A percentile compares a stretch with the other conserved stretches of the same genome.
Evolutionary conservation across 2,113 vertebrate species (phyloP).

Genomic region (Pardalotus punctatus): DNA sequence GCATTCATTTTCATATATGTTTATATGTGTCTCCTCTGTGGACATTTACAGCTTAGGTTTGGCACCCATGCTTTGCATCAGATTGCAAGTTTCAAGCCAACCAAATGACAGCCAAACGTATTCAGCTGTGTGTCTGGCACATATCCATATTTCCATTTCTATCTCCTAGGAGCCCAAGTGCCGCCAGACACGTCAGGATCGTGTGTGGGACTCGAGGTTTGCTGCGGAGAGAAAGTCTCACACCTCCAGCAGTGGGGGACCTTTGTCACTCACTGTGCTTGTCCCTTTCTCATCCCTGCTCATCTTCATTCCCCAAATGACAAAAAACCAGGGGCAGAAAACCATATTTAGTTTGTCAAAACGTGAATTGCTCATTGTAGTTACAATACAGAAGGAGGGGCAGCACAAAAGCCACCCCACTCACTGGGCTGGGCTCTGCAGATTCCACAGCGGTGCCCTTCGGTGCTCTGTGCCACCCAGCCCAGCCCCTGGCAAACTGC

Average conservation of each 20-base stretch:
- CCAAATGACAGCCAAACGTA: background rate
- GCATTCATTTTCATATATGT: background rate
- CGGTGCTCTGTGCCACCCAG: background rate
- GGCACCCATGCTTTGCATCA: background rate
- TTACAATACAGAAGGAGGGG: background rate
- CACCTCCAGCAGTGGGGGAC: background rate
- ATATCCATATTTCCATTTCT: background rate
- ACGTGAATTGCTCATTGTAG: background rate
- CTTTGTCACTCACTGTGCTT: background rate
- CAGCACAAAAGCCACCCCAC: fast-evolving
- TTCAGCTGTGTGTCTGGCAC: background rate
- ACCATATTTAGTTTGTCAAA: background rate
- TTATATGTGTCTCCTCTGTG: background rate
- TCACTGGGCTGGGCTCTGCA: fast-evolving
- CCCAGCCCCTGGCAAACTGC: background rate
- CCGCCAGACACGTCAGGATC: fast-evolving
- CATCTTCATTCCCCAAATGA: background rate
- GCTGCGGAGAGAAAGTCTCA: background rate
- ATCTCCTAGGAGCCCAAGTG: background rate
- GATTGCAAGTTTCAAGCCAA: background rate
- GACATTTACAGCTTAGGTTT: background rate
- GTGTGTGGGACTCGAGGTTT: fast-evolving
- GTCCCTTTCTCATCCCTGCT: background rate
- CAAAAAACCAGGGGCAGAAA: background rate
- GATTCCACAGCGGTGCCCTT: fast-evolving